These are phyloP conservation scores for Cyprinodon brontotheroides DNA, from an alignment of 2,113 vertebrate genomes.

Conservation along the genomic window DNA sequence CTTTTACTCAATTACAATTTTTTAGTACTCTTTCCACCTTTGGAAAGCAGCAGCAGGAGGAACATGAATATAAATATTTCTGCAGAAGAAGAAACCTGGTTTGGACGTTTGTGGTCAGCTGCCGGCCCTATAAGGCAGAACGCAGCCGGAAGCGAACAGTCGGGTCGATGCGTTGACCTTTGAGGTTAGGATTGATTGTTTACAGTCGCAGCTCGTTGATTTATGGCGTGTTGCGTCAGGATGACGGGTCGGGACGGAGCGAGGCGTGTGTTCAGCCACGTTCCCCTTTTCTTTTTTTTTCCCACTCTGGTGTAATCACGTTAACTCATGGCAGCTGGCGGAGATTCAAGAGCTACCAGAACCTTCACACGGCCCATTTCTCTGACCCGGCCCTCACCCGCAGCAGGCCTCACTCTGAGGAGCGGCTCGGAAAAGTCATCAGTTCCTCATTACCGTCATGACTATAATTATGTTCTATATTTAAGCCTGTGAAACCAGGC, in stretches of 20 bases:
- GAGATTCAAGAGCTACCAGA: slow-evolving; percentile 44
- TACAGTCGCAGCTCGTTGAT: slow-evolving; percentile 26
- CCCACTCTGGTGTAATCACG: slow-evolving; percentile 56
- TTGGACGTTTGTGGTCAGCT: no score
- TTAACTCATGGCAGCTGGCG: slow-evolving; percentile 43
- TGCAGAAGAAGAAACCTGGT: no score
- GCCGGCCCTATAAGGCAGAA: no score
- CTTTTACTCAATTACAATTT: no score
- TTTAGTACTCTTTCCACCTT: no score
- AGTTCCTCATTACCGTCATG: slow-evolving; percentile 79
- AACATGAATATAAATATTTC: no score
- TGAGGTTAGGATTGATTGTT: slow-evolving; percentile 40
- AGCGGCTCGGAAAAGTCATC: slow-evolving; percentile 69
- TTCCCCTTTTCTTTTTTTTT: background rate
- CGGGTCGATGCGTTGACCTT: background rate
- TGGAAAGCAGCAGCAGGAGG: no score
- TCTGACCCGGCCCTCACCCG: slow-evolving; percentile 72
- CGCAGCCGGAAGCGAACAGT: no score
- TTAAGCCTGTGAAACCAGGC: slow-evolving; percentile 77
- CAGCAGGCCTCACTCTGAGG: slow-evolving; percentile 59
- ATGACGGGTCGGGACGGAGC: background rate
- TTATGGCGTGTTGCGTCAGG: slow-evolving; percentile 11
- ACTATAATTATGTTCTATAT: slow-evolving; percentile 85
- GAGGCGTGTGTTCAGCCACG: background rate
- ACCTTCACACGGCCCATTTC: slow-evolving; percentile 75